Conservation (phyloP, 2,113 vertebrate species). For the Chaetodon auriga region DNA sequence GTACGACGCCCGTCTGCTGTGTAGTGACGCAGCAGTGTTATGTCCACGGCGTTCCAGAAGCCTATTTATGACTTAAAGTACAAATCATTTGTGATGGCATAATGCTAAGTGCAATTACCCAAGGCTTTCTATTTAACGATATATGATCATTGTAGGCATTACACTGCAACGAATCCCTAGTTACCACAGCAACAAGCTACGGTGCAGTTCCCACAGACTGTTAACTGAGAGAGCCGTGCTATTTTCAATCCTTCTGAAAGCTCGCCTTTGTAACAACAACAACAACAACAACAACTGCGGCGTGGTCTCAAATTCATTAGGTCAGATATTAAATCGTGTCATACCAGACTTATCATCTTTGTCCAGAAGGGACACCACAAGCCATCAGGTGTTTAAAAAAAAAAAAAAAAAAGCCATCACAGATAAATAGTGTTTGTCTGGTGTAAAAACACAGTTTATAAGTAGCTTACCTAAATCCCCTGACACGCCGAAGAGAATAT, state of each 20-base stretch:
- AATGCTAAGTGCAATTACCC: conserved; percentile 1
- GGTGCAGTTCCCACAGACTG: conserved; percentile 15
- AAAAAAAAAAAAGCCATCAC: background rate
- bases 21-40: background rate
- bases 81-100: background rate
- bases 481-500: background rate
- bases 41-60: background rate
- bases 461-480: conserved; percentile 11
- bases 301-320: conserved; percentile 2
- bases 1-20: conserved; percentile 52
- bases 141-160: conserved; percentile 25
- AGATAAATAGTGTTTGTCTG: background rate
- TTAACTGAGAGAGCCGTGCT: background rate
- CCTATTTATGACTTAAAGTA: background rate
- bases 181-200: conserved; percentile 63
- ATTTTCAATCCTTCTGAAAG: conserved; percentile 24
- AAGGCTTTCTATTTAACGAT: conserved; percentile 6
- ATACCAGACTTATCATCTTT: conserved; percentile 5
- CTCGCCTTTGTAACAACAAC: background rate
- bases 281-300: too few relatives aligned
- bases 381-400: background rate
- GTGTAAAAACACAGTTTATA: background rate
- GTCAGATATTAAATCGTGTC: conserved; percentile 5
- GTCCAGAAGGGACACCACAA: background rate
- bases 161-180: conserved; percentile 31